Evolutionary conservation across 1,140 invertebrate species (phyloP), one percentile per base, ranked within the genome.

Genomic region (Sycophaga agraensis): DNA sequence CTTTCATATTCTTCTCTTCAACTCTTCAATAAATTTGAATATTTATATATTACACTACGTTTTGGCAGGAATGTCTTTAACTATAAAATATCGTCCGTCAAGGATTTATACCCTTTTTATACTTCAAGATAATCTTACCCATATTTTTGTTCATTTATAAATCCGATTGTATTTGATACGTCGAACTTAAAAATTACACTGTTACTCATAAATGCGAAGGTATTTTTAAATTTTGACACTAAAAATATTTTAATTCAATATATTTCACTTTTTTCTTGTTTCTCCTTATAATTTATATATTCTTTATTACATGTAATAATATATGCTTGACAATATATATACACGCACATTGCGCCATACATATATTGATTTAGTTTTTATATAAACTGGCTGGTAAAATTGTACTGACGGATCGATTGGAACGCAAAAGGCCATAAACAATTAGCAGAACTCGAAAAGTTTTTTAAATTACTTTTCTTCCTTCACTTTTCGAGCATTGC

Each of bases 21-120:
- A 71, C 71, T 74, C 66, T 75, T 63, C 63, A 63, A 73, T 75
- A 72, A 74, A 73, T 72, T 74, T 75, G 64, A 68, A 71, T 73
- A 65, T 66, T 66, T 64, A 50, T 70, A 70, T 70, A 68, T 70
- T 72, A 72, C 68, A 50, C 48, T 59, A 51, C 37, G 39, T 70
- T 72, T 72, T 71, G 70, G 70, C 70, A 71, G 70, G 70, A 71
- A 71, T 71, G 67, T 70, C 56, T 58, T 65, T 64, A 67, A 66
- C 65, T 69, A 70, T 68, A 70, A 49, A 54, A 46, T 53, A 54
- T 62, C 51, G 28, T 54, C 45, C 35, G 43, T 62, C 43, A 22
- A 55, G 51, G 17, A 22, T 48, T 46, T 39, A 31, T 61, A 65
- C 64, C 62, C 66, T 50, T 66, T 70, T 66, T 66, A 14, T 48